phyloP scores from a whole-genome alignment of 2,888 invertebrate genomes.

The Tubiluchus corallicola region DNA sequence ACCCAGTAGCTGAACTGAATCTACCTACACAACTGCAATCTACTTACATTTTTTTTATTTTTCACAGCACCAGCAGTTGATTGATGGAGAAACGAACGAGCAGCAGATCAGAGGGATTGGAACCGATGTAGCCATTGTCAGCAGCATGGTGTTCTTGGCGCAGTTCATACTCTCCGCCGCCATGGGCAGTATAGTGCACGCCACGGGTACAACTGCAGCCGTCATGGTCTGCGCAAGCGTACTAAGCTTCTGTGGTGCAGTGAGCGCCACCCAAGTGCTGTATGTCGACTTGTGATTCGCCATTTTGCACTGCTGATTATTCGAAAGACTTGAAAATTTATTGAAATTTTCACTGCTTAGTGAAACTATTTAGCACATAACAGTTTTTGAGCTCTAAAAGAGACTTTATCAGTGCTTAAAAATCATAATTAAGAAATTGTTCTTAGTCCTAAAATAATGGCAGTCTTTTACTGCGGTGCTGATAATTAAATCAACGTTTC shows the following conservation, averaged over 20 bases:
- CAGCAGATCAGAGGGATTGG: constrained; percentile 55
- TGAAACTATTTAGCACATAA: too few relatives aligned
- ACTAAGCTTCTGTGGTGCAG: constrained; percentile 62
- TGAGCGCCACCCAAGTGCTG: constrained; percentile 65
- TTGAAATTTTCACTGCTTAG: too few relatives aligned
- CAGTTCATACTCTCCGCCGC: constrained; percentile 73
- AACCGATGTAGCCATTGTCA: constrained; percentile 81
- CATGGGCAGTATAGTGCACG: constrained; percentile 58
- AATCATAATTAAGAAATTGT: too few relatives aligned
- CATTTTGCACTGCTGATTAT: too few relatives aligned
- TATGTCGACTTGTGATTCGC: constrained; percentile 77
- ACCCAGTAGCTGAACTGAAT: too few relatives aligned
- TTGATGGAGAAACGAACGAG: constrained; percentile 7
- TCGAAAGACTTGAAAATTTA: too few relatives aligned
- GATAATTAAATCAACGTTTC: too few relatives aligned
- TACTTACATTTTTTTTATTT: neutral
- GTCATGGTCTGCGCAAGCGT: constrained; percentile 68
- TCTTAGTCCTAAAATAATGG: too few relatives aligned
- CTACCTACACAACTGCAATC: too few relatives aligned
- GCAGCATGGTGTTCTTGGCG: constrained; percentile 86
- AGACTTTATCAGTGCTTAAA: too few relatives aligned
- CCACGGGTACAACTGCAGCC: constrained; percentile 64
- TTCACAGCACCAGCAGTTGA: constrained; percentile 9
- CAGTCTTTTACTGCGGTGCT: too few relatives aligned
- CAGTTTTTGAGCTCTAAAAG: too few relatives aligned